Conservation (phyloP, 2,888 invertebrate genomes). For the Cheilosia vernalis region DNA sequence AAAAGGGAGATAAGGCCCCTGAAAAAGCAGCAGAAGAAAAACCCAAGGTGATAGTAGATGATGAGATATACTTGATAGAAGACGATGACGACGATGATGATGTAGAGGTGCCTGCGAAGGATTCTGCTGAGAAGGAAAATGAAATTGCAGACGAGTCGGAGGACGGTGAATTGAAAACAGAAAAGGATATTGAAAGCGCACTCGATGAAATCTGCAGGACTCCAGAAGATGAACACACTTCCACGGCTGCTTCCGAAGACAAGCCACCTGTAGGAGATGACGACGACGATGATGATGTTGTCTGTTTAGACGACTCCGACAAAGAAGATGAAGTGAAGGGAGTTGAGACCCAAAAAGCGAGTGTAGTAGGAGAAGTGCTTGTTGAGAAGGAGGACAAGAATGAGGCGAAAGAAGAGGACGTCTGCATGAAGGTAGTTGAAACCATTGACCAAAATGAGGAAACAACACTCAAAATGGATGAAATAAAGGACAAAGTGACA, state of each 20-base stretch:
- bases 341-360: not conserved
- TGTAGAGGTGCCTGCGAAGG: slow-evolving; percentile 20
- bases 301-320: slow-evolving; percentile 40
- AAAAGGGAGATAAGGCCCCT: not conserved
- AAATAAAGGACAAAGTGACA: not conserved
- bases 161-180: not conserved
- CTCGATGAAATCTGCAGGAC: not conserved
- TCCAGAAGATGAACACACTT: slow-evolving; percentile 9
- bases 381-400: slow-evolving; percentile 8
- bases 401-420: not conserved
- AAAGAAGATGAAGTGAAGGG: slow-evolving; percentile 41
- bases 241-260: slow-evolving; percentile 6
- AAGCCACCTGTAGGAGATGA: slow-evolving; percentile 40
- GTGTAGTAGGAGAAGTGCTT: slow-evolving; percentile 16
- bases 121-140: not conserved
- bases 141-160: not conserved
- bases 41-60: slow-evolving; percentile 13
- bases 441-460: not conserved
- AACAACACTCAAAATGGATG: not conserved
- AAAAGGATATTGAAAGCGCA: slow-evolving; percentile 11
- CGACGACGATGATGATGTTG: slow-evolving; percentile 66
- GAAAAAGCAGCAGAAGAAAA: not conserved
- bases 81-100: slow-evolving; percentile 62
- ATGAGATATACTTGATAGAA: slow-evolving; percentile 65
- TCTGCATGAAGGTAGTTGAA: not conserved